Percentiles rank a stretch among this genome's conserved stretches.
phyloP scores from a whole-genome alignment of 2,113 vertebrate genomes.

The Ammodytes dubius region DNA sequence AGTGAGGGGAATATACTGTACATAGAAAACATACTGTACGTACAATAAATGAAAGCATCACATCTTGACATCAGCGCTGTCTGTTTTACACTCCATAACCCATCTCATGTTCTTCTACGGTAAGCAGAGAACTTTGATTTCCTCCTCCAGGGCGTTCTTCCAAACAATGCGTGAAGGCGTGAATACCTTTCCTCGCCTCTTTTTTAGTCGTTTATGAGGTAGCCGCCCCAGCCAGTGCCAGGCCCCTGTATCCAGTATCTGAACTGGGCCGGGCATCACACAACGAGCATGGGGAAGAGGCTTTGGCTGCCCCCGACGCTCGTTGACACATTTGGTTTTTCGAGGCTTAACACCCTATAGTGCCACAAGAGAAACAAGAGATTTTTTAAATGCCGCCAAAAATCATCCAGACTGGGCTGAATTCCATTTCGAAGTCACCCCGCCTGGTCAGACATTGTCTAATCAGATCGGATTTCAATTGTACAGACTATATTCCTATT shows the following conservation, averaged over 20 bases:
- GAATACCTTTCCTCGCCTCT: slow-evolving; percentile 32
- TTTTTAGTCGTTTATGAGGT: slow-evolving; percentile 42
- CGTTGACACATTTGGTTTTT: slow-evolving; percentile 63
- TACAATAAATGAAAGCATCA: too few species aligned
- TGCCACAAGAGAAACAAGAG: slow-evolving; percentile 47
- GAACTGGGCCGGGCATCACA: slow-evolving; percentile 66
- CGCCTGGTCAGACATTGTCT: neutral
- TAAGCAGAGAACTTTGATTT: slow-evolving; percentile 60
- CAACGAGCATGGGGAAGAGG: slow-evolving; percentile 40
- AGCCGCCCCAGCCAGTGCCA: slow-evolving; percentile 53
- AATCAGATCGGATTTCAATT: slow-evolving; percentile 1
- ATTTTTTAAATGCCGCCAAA: slow-evolving; percentile 15
- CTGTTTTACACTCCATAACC: slow-evolving; percentile 40
- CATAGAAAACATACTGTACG: neutral
- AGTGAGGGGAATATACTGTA: neutral
- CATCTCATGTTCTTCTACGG: slow-evolving; percentile 41
- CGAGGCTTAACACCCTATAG: slow-evolving; percentile 27
- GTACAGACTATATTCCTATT: neutral
- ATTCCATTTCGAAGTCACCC: neutral
- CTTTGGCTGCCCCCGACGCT: slow-evolving; percentile 46
- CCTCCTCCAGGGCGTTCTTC: slow-evolving; percentile 54
- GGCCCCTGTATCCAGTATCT: slow-evolving; percentile 66
- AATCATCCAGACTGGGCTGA: slow-evolving; percentile 11
- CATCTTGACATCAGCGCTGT: slow-evolving; percentile 14
- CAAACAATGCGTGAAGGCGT: slow-evolving; percentile 67